Evolutionary conservation across 1,140 invertebrate species (phyloP).

Genomic region (Ditylenchus dipsaci): DNA sequence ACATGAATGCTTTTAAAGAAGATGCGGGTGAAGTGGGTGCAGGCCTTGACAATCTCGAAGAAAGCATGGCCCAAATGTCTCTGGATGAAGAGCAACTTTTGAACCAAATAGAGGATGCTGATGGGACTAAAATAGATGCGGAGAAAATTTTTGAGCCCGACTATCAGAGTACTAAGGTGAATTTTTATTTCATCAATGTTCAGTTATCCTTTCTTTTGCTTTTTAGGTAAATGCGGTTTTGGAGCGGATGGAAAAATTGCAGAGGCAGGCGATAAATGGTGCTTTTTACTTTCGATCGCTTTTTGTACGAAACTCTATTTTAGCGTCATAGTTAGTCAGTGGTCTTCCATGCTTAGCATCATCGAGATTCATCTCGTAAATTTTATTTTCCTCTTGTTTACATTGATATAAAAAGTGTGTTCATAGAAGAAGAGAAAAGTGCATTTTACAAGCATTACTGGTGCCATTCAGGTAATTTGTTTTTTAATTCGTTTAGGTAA

Average conservation of each 20-base stretch:
- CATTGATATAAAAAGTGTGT: no score
- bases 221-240: background rate
- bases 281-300: background rate
- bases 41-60: constrained; percentile 18
- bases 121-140: background rate
- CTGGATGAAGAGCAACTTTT: constrained; percentile 14
- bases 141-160: constrained; percentile 23
- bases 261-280: background rate
- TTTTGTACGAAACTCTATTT: constrained; percentile 3
- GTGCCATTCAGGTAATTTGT: background rate
- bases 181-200: background rate
- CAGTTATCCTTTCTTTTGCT: background rate
- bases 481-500: no score
- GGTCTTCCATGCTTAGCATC: constrained; percentile 37
- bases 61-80: constrained; percentile 25
- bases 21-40: background rate
- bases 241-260: background rate
- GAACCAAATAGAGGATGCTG: constrained; percentile 17
- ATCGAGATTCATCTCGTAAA: constrained; percentile 29
- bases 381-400: no score
- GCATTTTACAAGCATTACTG: constrained; percentile 37
- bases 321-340: constrained; percentile 39
- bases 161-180: constrained; percentile 31
- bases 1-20: constrained; percentile 46
- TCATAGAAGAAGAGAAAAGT: constrained; percentile 11